These are phyloP conservation scores for Imbricaverruca yamaguchii DNA, from an alignment of 2,888 invertebrate genomes.

Conservation along the genomic window DNA sequence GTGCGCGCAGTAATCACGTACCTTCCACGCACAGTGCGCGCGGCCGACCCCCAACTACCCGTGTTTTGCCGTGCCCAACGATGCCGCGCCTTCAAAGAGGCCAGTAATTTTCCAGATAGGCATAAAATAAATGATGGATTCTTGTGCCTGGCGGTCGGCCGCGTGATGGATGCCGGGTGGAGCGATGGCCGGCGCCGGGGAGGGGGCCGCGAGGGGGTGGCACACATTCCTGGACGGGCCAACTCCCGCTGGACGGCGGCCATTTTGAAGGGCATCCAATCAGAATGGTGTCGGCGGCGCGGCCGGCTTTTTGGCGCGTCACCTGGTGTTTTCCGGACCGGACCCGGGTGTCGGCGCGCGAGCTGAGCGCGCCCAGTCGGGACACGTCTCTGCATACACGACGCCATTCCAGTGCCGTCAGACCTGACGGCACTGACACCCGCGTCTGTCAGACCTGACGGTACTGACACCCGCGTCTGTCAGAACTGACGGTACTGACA, in stretches of 20 bases:
- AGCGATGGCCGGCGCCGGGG: background rate
- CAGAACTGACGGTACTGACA: no score
- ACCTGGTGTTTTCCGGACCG: conserved; percentile 5
- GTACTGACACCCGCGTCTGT: no score
- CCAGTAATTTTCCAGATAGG: conserved; percentile 17
- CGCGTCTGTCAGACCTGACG: no score
- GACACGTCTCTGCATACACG: no score
- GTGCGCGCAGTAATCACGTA: background rate
- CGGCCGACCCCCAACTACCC: background rate
- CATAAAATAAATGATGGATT: conserved; percentile 21
- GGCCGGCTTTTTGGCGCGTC: background rate
- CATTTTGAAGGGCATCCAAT: background rate
- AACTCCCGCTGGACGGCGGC: background rate
- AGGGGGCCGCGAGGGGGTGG: background rate
- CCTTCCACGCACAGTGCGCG: background rate
- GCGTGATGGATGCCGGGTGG: background rate
- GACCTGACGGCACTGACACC: no score
- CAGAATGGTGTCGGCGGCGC: background rate
- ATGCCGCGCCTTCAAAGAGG: conserved; percentile 8
- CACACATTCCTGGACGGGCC: background rate
- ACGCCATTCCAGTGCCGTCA: no score
- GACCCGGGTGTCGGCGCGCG: background rate
- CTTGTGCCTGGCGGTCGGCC: background rate
- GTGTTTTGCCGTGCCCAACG: background rate
- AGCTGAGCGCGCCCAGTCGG: background rate